phyloP scores from a whole-genome alignment of 2,113 vertebrate genomes.

The Myiagra hebetior region DNA sequence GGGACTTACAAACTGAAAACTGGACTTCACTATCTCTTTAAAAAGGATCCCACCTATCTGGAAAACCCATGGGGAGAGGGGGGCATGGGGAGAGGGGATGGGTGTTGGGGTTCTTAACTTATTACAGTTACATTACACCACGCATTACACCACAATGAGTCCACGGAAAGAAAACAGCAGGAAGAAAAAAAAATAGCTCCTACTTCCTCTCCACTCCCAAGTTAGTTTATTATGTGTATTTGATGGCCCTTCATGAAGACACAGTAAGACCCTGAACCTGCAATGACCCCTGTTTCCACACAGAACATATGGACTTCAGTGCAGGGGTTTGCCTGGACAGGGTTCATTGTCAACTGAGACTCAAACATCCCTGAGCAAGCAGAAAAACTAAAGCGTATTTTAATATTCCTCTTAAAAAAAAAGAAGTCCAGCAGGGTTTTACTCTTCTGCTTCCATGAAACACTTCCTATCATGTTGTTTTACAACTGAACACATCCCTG shows the following conservation, averaged over 20 bases:
- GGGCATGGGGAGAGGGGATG: not conserved
- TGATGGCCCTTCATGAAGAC: conserved; percentile 32
- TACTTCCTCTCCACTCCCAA: conserved; percentile 21
- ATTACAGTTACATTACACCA: conserved; percentile 22
- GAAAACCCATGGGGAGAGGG: not conserved
- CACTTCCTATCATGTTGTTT: not conserved
- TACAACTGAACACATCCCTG: not conserved
- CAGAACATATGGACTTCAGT: conserved; percentile 10
- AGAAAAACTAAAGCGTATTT: not conserved
- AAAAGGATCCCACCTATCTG: not conserved
- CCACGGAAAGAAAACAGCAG: conserved; percentile 26
- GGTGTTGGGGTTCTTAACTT: not conserved
- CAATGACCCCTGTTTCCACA: conserved; percentile 26
- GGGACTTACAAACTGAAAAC: not conserved
- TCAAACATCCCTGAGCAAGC: not conserved
- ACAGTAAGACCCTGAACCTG: conserved; percentile 38
- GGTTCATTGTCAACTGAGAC: not conserved
- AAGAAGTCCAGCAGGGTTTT: not conserved
- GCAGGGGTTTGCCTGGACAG: not conserved
- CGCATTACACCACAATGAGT: not conserved
- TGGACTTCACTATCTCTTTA: not conserved
- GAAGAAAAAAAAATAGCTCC: not conserved
- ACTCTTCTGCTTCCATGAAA: not conserved
- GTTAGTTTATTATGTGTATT: conserved; percentile 47
- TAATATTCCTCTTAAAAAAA: not conserved